Conservation (phyloP, 1,140 invertebrate species). For the Bombus waltoni region DNA sequence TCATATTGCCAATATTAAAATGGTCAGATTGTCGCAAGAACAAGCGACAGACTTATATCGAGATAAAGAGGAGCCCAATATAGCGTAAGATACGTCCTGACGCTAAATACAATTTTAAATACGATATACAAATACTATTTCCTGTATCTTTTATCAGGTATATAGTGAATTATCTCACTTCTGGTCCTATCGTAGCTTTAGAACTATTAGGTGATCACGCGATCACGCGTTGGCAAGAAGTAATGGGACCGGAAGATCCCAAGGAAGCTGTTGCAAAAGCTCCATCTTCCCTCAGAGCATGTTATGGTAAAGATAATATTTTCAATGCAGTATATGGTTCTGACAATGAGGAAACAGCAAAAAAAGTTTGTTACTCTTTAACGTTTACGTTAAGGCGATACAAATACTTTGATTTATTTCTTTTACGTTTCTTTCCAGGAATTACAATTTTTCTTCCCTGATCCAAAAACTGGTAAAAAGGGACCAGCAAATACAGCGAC, state of each 20-base stretch:
- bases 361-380: constrained; percentile 64
- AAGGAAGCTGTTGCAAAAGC: constrained; percentile 83
- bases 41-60: constrained; percentile 86
- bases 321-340: constrained; percentile 90
- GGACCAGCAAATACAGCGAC: constrained; percentile 84
- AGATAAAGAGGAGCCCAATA: constrained; percentile 84
- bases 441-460: constrained; percentile 88
- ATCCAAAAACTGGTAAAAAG: constrained; percentile 76
- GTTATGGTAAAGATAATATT: constrained; percentile 89
- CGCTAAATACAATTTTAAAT: not conserved
- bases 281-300: constrained; percentile 86
- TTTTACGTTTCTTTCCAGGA: constrained; percentile 79
- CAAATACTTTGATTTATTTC: not conserved
- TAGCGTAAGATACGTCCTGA: constrained; percentile 82
- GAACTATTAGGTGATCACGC: constrained; percentile 90
- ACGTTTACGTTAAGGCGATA: not conserved
- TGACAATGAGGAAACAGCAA: constrained; percentile 83
- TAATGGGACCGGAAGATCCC: constrained; percentile 88
- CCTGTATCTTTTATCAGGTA: constrained; percentile 73
- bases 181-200: constrained; percentile 88
- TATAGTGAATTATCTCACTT: constrained; percentile 86
- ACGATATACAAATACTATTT: not conserved
- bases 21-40: constrained; percentile 85
- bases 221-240: constrained; percentile 84
- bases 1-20: constrained; percentile 88